phyloP scores from a whole-genome alignment of 2,113 vertebrate genomes.

The Numenius arquata region DNA sequence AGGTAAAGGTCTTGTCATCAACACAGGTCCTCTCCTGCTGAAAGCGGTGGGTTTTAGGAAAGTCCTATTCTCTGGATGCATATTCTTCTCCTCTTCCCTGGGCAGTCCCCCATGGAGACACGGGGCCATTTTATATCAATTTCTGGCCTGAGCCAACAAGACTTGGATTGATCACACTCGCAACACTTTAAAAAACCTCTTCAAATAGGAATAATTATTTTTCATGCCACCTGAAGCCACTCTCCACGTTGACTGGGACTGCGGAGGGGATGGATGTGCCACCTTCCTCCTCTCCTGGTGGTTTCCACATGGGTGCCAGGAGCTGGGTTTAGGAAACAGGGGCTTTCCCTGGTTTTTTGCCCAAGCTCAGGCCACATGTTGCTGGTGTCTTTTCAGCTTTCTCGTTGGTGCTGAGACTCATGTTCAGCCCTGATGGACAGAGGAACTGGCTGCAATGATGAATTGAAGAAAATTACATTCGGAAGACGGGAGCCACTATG shows the following conservation, averaged over 20 bases:
- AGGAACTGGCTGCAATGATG: not conserved
- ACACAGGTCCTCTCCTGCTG: not conserved
- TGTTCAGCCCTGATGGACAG: not conserved
- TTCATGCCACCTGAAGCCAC: not conserved
- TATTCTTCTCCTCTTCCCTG: not conserved
- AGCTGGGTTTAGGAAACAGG: not conserved
- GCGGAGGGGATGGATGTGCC: rapidly evolving
- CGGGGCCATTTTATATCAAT: not conserved
- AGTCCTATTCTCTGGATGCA: not conserved
- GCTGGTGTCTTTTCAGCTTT: not conserved
- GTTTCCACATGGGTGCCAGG: rapidly evolving
- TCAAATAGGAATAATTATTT: not conserved
- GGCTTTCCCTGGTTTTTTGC: not conserved
- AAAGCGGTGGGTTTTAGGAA: not conserved
- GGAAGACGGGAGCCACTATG: not conserved
- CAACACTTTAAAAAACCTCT: not conserved
- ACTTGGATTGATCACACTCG: not conserved
- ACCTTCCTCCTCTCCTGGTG: not conserved
- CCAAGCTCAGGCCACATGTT: not conserved
- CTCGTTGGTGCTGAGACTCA: not conserved
- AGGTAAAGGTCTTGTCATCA: rapidly evolving
- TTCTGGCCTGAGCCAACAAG: not conserved
- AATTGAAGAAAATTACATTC: not conserved
- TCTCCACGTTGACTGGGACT: not conserved
- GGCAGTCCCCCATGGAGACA: not conserved